Base-by-base conservation (phyloP, 2,113 vertebrate genomes). In the Pterophyllum scalare region DNA sequence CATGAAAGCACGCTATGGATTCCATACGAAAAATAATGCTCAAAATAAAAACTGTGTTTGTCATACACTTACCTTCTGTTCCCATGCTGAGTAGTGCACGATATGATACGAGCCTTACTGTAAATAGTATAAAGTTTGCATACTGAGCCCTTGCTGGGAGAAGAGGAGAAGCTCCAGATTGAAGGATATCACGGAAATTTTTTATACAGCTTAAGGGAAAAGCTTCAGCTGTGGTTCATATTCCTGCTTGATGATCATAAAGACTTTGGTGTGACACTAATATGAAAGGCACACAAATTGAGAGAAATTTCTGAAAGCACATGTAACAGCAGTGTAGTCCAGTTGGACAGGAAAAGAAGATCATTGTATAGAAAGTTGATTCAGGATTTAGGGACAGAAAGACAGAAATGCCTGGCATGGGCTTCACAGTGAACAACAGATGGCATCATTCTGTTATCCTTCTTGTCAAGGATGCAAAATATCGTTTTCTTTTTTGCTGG, bases 361-460 rank as follows among this genome's bases (percentile, higher is more conserved):
- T 59, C 54, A 19, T 22, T 14, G 35, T 61, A 70, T 81, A 78
- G 72, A 49, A 79, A 85, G 72, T 28, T 64, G 74, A 82, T 87
- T 88, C 81, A 64, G 58, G 64, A 80, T 78, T 82, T 58, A 64
- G 35, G 24, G 19, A 86, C 83, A 61, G 46, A 13, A 72, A 33
- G 46, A 54, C 26, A 54, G 49, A 72, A 8, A 4, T 10, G 33
- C 77, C 82, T 81, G 54, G 80, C 76, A 74, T 57, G 20, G 60
- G 75, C 80, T 90, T 81, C 76, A 82, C 83, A 87, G 86, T 62
- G 56, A 89, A 90, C 59, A 86, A 89, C 92, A 94, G 90, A 94
- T 95, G 89, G 87, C 57, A 85, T 75, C 76, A 58, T 82, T 90
- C 85, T 88, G 75, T 80, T 61, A 80, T 93, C 67, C 22, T 79